Evolutionary conservation across 2,888 invertebrate genomes (phyloP), one percentile per base, ranked within the genome.

Genomic region (Diaprepes abbreviatus): DNA sequence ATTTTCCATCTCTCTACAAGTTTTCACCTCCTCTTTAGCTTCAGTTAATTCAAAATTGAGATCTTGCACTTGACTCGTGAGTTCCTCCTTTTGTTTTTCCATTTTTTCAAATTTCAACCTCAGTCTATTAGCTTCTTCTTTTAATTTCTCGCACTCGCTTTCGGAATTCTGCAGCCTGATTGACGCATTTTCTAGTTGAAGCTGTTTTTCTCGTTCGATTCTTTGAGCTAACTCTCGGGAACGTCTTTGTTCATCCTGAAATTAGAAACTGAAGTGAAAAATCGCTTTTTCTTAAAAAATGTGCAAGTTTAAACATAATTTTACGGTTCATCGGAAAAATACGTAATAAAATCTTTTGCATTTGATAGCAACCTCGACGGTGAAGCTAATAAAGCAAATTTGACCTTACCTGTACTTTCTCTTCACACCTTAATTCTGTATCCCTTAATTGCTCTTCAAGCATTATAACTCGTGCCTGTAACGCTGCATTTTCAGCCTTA

Each of bases 401-500:
- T n/a, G n/a, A n/a, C n/a, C n/a, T 72, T 77, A 86, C 87, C 80
- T 87, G 86, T 52, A 87, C 77, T 72, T 85, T 84, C 74, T 87
- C 87, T 62, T 87, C 87, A 16, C 85, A 84, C 73, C 87, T 81
- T 66, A 85, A 77, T 78, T 87, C 87, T 1, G 85, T 89, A 81
- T 96, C 95, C 79, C 94, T 87, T 50, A 94, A 86, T 82, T 93
- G 93, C 83, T 97, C 97, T 82, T 97, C 97, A 74, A 97, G 89
- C 91, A 95, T 94, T 80, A 95, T 92, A 74, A 96, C 92, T 77
- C 96, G 89, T 36, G 95, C 94, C 81, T 95, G 95, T 38, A 97
- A 88, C 66, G 94, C 93, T 1, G 95, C 94, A 88, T 96, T 96
- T 85, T 97, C 96, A 66, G 96, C 93, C 85, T 96, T 97, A 65